These are phyloP conservation scores for human (Homo sapiens) DNA, from an alignment of 2,113 vertebrate species.

Conservation along the genomic window GRCh38 chr3:705001-705500, in stretches of 20 bases:
- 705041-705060: background rate
- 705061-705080: background rate
- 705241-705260: background rate
- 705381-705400: background rate
- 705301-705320: background rate
- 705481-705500: background rate
- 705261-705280: background rate
- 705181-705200: background rate
- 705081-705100: background rate
- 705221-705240: background rate
- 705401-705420: background rate
- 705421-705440: background rate
- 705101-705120: background rate
- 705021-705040: background rate
- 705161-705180: background rate
- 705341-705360: background rate
- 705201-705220: background rate
- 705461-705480: background rate
- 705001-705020: background rate
- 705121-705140: background rate
- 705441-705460: background rate
- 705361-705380: background rate
- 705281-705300: background rate
- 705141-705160: background rate
- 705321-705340: background rate